These are phyloP conservation scores for Todiramphus chloris DNA, from an alignment of 2,113 vertebrate species.

Conservation along the genomic window DNA sequence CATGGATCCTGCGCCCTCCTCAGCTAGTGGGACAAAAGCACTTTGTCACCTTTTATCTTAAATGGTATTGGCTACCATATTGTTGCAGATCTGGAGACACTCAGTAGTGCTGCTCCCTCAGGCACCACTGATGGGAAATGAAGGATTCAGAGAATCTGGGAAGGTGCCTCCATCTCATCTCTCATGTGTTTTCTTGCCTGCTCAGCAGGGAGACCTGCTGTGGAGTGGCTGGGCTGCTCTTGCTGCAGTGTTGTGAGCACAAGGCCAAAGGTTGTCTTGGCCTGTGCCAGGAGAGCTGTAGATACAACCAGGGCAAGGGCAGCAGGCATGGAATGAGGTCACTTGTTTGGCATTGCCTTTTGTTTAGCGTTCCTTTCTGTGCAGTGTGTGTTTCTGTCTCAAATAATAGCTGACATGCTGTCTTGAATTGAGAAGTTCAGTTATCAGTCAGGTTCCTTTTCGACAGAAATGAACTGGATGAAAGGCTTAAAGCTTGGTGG, in stretches of 20 bases:
- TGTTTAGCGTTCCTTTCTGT: constrained; percentile 16
- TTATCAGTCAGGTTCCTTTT: background rate
- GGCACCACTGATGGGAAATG: background rate
- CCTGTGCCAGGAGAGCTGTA: background rate
- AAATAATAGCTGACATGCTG: background rate
- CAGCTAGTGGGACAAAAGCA: background rate
- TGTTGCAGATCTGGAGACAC: background rate
- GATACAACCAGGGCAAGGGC: background rate
- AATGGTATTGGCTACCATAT: background rate
- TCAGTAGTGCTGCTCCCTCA: background rate
- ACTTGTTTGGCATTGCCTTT: background rate
- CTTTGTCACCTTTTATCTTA: background rate
- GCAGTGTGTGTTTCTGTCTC: background rate
- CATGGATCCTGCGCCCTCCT: background rate
- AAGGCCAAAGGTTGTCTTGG: background rate
- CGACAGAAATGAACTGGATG: background rate
- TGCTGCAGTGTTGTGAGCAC: background rate
- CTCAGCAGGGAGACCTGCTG: background rate
- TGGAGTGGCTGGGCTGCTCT: background rate
- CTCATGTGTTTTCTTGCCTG: background rate
- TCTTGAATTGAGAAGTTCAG: background rate
- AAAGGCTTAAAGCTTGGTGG: background rate
- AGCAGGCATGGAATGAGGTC: background rate
- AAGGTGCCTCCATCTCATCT: background rate
- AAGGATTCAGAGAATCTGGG: background rate